Evolutionary conservation across 2,888 invertebrate species (phyloP), one percentile per base, ranked within the genome.

Genomic region (Cabera pusaria): DNA sequence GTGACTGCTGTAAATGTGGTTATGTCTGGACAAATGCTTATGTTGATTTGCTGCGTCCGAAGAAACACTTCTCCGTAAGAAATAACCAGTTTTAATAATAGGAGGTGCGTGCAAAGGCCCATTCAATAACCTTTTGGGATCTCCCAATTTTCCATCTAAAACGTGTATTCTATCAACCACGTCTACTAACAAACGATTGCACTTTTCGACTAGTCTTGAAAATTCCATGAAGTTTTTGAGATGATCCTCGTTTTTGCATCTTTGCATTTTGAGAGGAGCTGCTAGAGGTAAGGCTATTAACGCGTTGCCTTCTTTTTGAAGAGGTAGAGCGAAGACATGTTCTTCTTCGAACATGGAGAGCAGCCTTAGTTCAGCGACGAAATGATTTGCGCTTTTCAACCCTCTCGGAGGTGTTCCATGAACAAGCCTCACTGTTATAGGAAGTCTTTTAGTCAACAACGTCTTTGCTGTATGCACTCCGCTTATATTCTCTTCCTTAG

Each of bases 401-500:
- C 96, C 95, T 72, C 95, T 90, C 0, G 97, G 97, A 19, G 95
- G 93, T 31, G 95, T 94, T 14, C 98, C 98, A 67, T 97, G 96
- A 2, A 98, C 97, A 63, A 98, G 90, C 64, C 97, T 92, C 6
- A 98, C 97, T 51, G 97, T 97, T 52, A 98, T 91, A 12, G 98
- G 98, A 85, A 98, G 91, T 52, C 98, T 91, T 80, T 98, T 98
- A 52, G 94, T 93, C 36, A 98, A 85, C 52, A 98, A 90, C 63
- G 96, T 97, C 68, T 94, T 93, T 6, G 97, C 96, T 49, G 96
- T 95, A 78, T 98, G 98, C 7, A 98, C 98, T 9, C 98, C 98
- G 70, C 97, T 96, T 50, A 98, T 97, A 83, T 97, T 97, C 65
- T 97, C 97, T 77, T 97, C 96, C 65, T 96, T 93, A 45, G 98